A percentile compares a stretch with the other conserved stretches of the same genome.
Conservation (phyloP, 2,113 vertebrate genomes). For the Ochotona princeps region DNA sequence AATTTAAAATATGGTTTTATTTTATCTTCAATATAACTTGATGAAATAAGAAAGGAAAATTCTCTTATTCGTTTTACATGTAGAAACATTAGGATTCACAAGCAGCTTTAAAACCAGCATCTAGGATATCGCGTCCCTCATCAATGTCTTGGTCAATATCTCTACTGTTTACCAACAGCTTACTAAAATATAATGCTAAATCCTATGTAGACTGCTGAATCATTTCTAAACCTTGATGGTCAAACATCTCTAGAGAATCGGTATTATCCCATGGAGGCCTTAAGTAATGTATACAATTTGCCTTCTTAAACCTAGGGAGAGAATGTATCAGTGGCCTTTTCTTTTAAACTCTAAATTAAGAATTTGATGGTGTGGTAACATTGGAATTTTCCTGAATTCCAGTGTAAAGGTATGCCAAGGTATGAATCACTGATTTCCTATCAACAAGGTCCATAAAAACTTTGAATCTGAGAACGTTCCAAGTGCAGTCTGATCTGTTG, state of each 20-base stretch:
- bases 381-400: slow-evolving; percentile 27
- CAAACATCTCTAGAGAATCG: slow-evolving; percentile 6
- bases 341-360: slow-evolving; percentile 57
- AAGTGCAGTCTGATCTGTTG: neutral
- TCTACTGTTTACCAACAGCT: neutral
- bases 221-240: slow-evolving; percentile 23
- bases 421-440: neutral
- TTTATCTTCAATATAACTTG: neutral
- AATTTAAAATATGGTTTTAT: neutral
- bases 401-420: neutral
- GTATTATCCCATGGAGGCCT: neutral
- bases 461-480: neutral
- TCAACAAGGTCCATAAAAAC: neutral
- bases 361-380: neutral
- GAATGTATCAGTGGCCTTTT: neutral
- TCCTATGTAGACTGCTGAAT: neutral
- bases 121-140: slow-evolving; percentile 14
- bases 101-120: slow-evolving; percentile 42
- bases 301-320: slow-evolving; percentile 25
- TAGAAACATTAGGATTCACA: neutral
- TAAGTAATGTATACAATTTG: neutral
- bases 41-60: slow-evolving; percentile 31
- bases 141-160: neutral
- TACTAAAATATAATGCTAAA: slow-evolving; percentile 18
- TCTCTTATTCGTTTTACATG: neutral